These are phyloP conservation scores for Semotilus atromaculatus DNA, from an alignment of 2,797 vertebrate genomes.

Conservation along the genomic window DNA sequence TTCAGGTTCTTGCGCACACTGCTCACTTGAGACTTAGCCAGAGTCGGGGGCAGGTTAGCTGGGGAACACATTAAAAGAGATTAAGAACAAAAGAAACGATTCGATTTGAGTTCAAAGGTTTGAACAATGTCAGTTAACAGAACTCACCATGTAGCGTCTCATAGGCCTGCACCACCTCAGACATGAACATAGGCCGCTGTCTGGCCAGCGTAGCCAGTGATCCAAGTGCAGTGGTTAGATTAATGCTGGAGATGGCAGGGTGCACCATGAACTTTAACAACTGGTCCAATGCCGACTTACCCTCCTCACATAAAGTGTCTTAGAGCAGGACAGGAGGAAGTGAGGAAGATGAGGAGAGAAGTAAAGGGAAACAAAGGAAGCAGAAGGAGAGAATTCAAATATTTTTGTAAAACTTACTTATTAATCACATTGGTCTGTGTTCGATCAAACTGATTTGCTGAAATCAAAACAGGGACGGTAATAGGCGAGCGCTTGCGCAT, in stretches of 20 bases:
- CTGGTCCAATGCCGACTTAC: conserved; percentile 87
- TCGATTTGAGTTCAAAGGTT: not conserved
- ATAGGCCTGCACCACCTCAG: conserved; percentile 93
- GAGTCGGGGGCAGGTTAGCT: conserved; percentile 93
- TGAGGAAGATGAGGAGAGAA: not conserved
- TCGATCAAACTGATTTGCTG: too few species aligned
- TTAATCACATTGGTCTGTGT: too few species aligned
- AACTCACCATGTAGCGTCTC: conserved; percentile 90
- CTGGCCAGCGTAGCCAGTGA: conserved; percentile 90
- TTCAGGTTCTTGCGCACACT: conserved; percentile 96
- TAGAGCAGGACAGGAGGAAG: not conserved
- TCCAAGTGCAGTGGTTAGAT: conserved; percentile 91
- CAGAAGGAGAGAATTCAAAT: not conserved
- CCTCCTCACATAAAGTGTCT: conserved; percentile 88
- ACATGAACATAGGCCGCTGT: conserved; percentile 97
- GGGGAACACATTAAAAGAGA: not conserved
- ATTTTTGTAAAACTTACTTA: not conserved
- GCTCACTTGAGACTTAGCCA: conserved; percentile 97
- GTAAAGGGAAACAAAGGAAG: not conserved
- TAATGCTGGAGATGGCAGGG: conserved; percentile 95
- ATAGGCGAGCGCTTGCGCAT: not conserved
- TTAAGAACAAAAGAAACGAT: not conserved
- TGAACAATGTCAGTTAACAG: not conserved
- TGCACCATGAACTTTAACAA: conserved; percentile 97
- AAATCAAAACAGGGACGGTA: too few species aligned